These are phyloP conservation scores for Cotesia chilonis DNA, from an alignment of 1,140 invertebrate genomes.

Conservation along the genomic window DNA sequence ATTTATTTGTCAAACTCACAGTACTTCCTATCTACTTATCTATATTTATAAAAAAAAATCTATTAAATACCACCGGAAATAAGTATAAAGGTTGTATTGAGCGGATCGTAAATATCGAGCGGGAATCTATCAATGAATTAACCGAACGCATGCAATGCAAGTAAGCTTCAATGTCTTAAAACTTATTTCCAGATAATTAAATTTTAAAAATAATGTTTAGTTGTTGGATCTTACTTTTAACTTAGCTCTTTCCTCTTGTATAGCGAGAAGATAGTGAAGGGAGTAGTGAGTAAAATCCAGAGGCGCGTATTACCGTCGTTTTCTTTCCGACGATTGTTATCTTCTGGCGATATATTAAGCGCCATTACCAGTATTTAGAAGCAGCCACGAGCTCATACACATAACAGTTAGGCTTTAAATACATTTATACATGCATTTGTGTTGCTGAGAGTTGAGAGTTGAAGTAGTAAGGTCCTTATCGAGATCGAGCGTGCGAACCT, in stretches of 20 bases:
- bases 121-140: neutral
- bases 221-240: too few relatives aligned
- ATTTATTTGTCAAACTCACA: slow-evolving; percentile 59
- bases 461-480: slow-evolving; percentile 24
- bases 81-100: neutral
- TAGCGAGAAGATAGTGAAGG: neutral
- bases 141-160: slow-evolving; percentile 15
- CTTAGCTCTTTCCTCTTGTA: neutral
- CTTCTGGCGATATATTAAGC: slow-evolving; percentile 39
- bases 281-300: slow-evolving; percentile 28
- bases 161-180: neutral
- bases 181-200: neutral
- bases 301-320: slow-evolving; percentile 33
- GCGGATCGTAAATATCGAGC: slow-evolving; percentile 1
- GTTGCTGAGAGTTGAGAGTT: slow-evolving; percentile 3
- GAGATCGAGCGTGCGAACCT: slow-evolving; percentile 34
- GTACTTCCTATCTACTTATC: neutral
- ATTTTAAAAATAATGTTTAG: too few relatives aligned
- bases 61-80: slow-evolving; percentile 1
- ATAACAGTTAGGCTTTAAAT: neutral
- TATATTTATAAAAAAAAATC: slow-evolving; percentile 1
- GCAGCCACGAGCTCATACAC: slow-evolving; percentile 7
- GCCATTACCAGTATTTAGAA: slow-evolving; percentile 41
- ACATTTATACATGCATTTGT: slow-evolving; percentile 11
- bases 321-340: slow-evolving; percentile 39